Evolutionary conservation across 1,140 invertebrate genomes (phyloP), one percentile per base, ranked within the genome.

Genomic region (Aphelenchoides avenae): DNA sequence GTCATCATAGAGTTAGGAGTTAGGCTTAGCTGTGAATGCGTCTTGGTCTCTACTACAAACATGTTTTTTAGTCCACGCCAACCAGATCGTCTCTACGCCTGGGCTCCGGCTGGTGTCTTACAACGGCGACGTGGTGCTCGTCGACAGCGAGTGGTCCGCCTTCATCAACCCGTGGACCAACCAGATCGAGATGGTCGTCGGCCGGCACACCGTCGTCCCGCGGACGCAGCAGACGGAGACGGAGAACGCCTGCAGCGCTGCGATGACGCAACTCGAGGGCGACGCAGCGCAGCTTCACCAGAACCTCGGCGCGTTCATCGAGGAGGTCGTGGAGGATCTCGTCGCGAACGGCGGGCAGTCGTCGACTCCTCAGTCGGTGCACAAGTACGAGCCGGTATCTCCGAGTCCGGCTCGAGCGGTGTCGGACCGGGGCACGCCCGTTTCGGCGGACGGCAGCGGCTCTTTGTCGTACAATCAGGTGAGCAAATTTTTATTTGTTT

Each of bases 91-190:
- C 24, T 50, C 47, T 40, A 73, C 66, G 13, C 52, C 60, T 1
- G 52, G 47, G 22, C 49, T 75, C 2, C 71, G 73, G 18, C 57
- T 75, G 15, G 57, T 75, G 34, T 58, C 74, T 5, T 57, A 71
- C 50, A 65, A 67, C 40, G 73, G 74, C 7, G 33, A 60, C 31
- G 27, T 67, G 5, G 46, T 69, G 18, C 29, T 52, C 20, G 55
- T 67, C 27, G 43, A 91, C 78, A 91, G 89, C 0, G 88, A 92
- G 78, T 94, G 89, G 89, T 88, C 88, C 0, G 87, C 87, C 54
- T 92, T 92, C 77, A 84, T 91, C 29, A 93, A 93, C 83, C 90
- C 91, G 0, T 94, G 90, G 90, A 87, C 87, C 0, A 84, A 84
- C 34, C 13, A 27, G 27, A 79, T 94, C 47, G 91, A 94, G 73